phyloP scores from a whole-genome alignment of 2,113 vertebrate genomes.

The Chauna torquata region DNA sequence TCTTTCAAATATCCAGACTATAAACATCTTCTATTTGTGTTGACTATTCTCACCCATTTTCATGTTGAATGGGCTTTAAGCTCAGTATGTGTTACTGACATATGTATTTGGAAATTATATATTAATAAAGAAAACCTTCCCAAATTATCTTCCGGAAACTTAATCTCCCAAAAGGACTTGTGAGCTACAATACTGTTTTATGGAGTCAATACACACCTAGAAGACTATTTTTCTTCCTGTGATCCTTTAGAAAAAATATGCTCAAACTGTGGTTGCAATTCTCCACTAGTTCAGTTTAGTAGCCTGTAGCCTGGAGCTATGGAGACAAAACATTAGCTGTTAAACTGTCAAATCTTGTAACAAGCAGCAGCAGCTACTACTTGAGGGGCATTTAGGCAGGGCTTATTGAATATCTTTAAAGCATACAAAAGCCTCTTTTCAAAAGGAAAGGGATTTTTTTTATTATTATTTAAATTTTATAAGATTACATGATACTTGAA shows the following conservation, averaged over 20 bases:
- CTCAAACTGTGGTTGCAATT: neutral
- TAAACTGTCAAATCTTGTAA: conserved; percentile 19
- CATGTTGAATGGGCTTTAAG: neutral
- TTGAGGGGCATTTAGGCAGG: neutral
- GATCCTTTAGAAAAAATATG: neutral
- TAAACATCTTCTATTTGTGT: neutral
- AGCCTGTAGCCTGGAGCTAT: neutral
- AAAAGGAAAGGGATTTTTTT: neutral
- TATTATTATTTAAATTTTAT: neutral
- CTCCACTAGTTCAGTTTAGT: neutral
- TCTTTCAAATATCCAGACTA: neutral
- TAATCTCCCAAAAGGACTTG: neutral
- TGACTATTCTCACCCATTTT: neutral
- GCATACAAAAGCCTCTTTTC: neutral
- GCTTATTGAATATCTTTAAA: neutral
- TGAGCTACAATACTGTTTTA: neutral
- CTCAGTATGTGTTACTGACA: neutral
- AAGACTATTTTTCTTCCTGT: neutral
- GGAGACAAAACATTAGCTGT: neutral
- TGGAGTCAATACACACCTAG: neutral
- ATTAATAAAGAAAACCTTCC: neutral
- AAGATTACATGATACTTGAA: neutral
- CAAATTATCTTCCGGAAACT: neutral
- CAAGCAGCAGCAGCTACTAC: neutral
- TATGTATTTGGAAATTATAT: neutral